Evolutionary conservation across 2,113 vertebrate species (phyloP), one percentile per base, ranked within the genome.

Genomic region (Fregata magnificens): DNA sequence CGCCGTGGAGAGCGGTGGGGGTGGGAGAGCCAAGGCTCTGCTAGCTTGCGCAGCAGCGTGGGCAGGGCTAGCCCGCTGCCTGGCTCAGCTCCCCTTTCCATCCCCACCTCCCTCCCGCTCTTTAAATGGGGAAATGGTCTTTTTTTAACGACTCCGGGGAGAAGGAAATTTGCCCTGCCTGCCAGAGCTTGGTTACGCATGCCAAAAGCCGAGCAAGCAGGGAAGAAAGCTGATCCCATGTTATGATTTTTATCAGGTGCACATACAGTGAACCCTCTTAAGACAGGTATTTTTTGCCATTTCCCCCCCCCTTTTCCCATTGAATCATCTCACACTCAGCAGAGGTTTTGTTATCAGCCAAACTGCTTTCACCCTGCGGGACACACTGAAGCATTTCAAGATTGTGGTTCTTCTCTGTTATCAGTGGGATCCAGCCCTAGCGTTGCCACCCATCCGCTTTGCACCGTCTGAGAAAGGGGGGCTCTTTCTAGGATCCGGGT

Each of bases 241-340:
- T 95, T 96, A 96, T 89, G 89, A 96, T 97, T 97, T 97, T 97
- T 97, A 96, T 97, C 97, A 97, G 95, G 95, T 95, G 94, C 86
- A 95, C 45, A 93, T 34, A 95, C 70, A 94, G 89, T 70, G 66
- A 96, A 92, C 70, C 36, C 73, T 94, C 91, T 88, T 85, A 93
- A 95, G 92, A 91, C 80, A 89, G 86, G 92, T 86, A 77, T 90
- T 61, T 94, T 90, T 86, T 71, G 25, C 63, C 83, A 42, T 80
- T 88, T 26, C 11, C 26, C 40, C 29, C 28, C 5, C 13, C 12
- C 13, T 88, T 67, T 91, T 78, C 70, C 58, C 67, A 65, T 5
- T 69, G 36, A 89, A 90, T 84, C 83, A 77, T 82, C 69, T 77
- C 2, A 0, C 58, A 52, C 61, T 78, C 73, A 80, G 61, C 38